A percentile compares a stretch with the other conserved stretches of the same genome.
These are phyloP conservation scores for Falcaria lacertinaria DNA, from an alignment of 2,888 invertebrate species.

Conservation along the genomic window DNA sequence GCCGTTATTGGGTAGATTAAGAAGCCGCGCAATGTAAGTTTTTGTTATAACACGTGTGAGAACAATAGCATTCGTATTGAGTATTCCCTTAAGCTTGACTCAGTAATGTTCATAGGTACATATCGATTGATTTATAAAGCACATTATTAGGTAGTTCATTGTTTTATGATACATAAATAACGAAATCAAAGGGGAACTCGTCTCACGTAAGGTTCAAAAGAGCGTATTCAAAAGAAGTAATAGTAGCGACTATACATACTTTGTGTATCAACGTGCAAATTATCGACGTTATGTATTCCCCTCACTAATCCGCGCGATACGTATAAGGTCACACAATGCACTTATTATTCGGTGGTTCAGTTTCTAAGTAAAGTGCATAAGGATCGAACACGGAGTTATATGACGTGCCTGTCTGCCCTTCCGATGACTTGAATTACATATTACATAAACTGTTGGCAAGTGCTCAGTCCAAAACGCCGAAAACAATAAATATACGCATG, in stretches of 20 bases:
- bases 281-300: slow-evolving; percentile 71
- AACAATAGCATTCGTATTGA: too few species aligned
- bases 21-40: slow-evolving; percentile 35
- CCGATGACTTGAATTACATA: slow-evolving; percentile 52
- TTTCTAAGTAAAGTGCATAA: slow-evolving; percentile 77
- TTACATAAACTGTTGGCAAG: slow-evolving; percentile 12
- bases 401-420: slow-evolving; percentile 65
- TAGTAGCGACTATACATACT: background rate
- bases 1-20: slow-evolving; percentile 59
- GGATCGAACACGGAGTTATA: slow-evolving; percentile 58
- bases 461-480: background rate
- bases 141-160: too few species aligned
- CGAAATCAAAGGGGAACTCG: too few species aligned
- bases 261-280: slow-evolving; percentile 39
- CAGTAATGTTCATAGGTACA: too few species aligned
- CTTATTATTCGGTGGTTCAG: slow-evolving; percentile 76
- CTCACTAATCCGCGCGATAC: slow-evolving; percentile 70
- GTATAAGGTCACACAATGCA: slow-evolving; percentile 76
- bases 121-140: too few species aligned
- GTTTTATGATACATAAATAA: too few species aligned
- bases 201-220: too few species aligned
- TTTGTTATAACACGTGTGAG: slow-evolving; percentile 7
- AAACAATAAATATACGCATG: slow-evolving; percentile 2
- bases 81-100: background rate
- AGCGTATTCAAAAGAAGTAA: too few species aligned